Base-by-base conservation (phyloP, 92 coral and sea anemone genomes). In the Isaurus tuberculatus region DNA sequence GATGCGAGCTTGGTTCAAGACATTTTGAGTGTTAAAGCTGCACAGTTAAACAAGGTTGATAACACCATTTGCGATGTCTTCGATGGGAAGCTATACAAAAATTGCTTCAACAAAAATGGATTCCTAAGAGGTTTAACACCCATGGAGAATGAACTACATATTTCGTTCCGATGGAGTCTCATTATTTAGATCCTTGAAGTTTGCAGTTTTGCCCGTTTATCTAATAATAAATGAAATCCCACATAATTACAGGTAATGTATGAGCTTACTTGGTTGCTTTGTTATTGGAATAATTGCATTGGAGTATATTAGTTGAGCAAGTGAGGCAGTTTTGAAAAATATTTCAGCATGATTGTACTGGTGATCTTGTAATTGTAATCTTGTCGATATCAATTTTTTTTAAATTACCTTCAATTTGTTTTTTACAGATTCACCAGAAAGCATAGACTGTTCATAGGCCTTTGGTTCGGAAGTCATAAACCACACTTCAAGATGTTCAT, bases 131-230 rank as follows among this genome's bases (percentile, higher is more conserved):
- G 25, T 53, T 17, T 5, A 19, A 53, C 23, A 1, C 11, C 68
- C 19, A 27, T 51, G 26, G 84, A 43, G 1, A 88, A 78, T 30
- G 92, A 89, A 16, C 23, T 79, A 11, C 89, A 89, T 49, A 11
- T 89, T 14, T 88, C 88, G 10, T 22, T 88, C 14, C 66, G 91
- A 88, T 83, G 91, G 88, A n/a, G 87, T 88, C 8, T 83, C 91
- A 0, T 66, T 88, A 29, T 88, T 88, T 73, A 70, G 60, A 10
- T 88, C 91, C 8, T 83, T 88, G 1, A 88, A 69, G 42, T 88
- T 77, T 83, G 31, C 73, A 19, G 14, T 88, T 9, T 88, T 85
- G 85, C 88, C 91, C 32, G 80, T 88, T 19, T 83, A 83, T 65
- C 46, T 83, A 7, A 5, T 55, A 10, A 58, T 88, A 55, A 88